Evolutionary conservation across 2,797 vertebrate species (phyloP).

Genomic region (Acrossocheilus fasciatus): DNA sequence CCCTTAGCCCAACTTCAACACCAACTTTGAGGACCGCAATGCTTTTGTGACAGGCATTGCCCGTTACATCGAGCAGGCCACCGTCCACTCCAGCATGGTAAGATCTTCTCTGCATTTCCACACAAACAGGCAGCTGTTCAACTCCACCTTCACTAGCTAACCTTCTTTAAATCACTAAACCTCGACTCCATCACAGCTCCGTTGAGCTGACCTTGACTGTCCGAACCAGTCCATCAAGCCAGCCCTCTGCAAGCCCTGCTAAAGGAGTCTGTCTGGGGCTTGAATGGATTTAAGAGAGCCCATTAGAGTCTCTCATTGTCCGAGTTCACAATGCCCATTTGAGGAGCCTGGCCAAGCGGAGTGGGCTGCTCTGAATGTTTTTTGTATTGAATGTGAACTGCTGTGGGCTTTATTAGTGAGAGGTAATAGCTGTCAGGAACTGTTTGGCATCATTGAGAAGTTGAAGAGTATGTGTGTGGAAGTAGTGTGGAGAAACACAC

Average conservation of each 20-base stretch:
- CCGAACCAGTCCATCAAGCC: neutral
- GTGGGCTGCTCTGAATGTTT: constrained; percentile 47
- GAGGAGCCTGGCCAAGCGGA: constrained; percentile 50
- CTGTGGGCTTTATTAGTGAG: constrained; percentile 73
- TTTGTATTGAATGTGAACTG: constrained; percentile 57
- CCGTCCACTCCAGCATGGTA: constrained; percentile 98
- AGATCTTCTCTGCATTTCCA: constrained; percentile 21
- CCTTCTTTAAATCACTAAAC: constrained; percentile 14
- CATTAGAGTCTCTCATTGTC: constrained; percentile 49
- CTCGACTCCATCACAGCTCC: neutral
- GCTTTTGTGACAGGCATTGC: constrained; percentile 99
- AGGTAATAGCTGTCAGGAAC: constrained; percentile 66
- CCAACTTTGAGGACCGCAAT: constrained; percentile 99
- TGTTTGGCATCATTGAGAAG: constrained; percentile 55
- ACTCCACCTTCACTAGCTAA: neutral
- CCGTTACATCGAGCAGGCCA: constrained; percentile 98
- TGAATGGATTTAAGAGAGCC: constrained; percentile 47
- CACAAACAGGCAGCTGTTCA: neutral
- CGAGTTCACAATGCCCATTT: constrained; percentile 36
- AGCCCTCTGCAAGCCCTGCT: constrained; percentile 2
- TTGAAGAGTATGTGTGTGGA: constrained; percentile 16
- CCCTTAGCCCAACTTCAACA: constrained; percentile 96
- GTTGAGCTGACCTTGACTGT: neutral
- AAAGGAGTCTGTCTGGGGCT: constrained; percentile 38
- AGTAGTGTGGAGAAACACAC: constrained; percentile 20